Conservation (phyloP, 2,888 invertebrate species). For the Lathronympha strigana region DNA sequence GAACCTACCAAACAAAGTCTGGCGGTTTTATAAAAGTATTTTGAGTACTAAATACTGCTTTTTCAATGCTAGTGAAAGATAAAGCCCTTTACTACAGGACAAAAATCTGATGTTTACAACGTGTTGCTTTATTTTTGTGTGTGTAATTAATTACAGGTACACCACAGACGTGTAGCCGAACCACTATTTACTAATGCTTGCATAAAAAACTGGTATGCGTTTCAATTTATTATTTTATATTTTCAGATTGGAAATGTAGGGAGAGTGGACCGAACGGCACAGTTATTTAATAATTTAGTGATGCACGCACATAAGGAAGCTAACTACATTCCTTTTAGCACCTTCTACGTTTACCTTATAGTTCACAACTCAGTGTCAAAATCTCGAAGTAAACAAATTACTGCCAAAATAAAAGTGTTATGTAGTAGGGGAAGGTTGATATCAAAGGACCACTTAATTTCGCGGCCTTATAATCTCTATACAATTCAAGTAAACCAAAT, state of each 20-base stretch:
- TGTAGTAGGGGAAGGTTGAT: too few species aligned
- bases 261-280: too few species aligned
- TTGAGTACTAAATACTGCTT: not conserved
- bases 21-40: not conserved
- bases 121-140: slow-evolving; percentile 30
- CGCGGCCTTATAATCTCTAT: too few species aligned
- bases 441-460: too few species aligned
- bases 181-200: slow-evolving; percentile 40
- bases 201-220: slow-evolving; percentile 46
- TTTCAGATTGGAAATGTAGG: not conserved
- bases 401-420: too few species aligned
- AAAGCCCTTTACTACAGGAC: slow-evolving; percentile 1
- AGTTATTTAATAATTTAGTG: too few species aligned
- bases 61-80: not conserved
- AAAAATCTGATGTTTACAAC: not conserved
- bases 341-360: too few species aligned
- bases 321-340: too few species aligned
- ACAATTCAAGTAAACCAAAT: too few species aligned
- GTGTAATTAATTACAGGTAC: slow-evolving; percentile 61
- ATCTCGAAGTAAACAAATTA: too few species aligned
- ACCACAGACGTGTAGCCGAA: slow-evolving; percentile 70
- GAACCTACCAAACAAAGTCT: not conserved
- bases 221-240: slow-evolving; percentile 18
- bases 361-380: too few species aligned
- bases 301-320: too few species aligned